Base-by-base conservation (phyloP, 1,140 invertebrate genomes). In the Eulimnadia texana region DNA sequence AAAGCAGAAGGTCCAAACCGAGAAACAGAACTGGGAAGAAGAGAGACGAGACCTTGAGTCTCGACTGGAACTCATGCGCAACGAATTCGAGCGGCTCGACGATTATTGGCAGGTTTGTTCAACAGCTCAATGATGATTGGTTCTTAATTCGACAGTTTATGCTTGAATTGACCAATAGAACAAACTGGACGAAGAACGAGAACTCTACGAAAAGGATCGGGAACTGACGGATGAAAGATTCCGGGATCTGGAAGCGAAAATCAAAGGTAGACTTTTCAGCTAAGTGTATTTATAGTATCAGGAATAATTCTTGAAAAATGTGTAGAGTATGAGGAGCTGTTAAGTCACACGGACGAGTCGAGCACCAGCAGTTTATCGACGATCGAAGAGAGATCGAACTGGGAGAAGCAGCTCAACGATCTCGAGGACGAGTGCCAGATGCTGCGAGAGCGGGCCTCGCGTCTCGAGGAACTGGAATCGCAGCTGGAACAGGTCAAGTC, bases 31-130 rank as follows among this genome's bases (percentile, higher is more conserved):
- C 51, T 67, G 81, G 54, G 68, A 71, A 24, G 73, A 79, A 47
- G 78, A 79, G 63, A 82, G 79, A 67, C 75, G 75, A 23, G 83
- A 86, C 27, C 72, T 88, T 16, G 85, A 89, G 70, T 73, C 73
- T 22, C 84, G 83, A 67, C 69, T 89, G 25, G 84, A 90, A 69
- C 73, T 84, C 65, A 71, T 90, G 67, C 80, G 79, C 66, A 73
- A 77, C 19, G 87, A 90, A 66, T 89, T 86, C 68, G 87, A 90
- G 65, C 80, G 82, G 63, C 87, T 85, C 68, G 88, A 91, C 71
- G 86, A 90, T 68, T 90, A 90, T 72, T 91, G 88, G 87, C 76
- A 81, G 71, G 70, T 60, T 24, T 22, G 3, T 13, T 57, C 25
- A 27, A 57, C 16, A 57, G 11, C 16, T 52, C 19, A 9, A 11